A percentile compares a stretch with the other conserved stretches of the same genome.
phyloP scores from a whole-genome alignment of 2,113 vertebrate species.

The Cepphus grylle region DNA sequence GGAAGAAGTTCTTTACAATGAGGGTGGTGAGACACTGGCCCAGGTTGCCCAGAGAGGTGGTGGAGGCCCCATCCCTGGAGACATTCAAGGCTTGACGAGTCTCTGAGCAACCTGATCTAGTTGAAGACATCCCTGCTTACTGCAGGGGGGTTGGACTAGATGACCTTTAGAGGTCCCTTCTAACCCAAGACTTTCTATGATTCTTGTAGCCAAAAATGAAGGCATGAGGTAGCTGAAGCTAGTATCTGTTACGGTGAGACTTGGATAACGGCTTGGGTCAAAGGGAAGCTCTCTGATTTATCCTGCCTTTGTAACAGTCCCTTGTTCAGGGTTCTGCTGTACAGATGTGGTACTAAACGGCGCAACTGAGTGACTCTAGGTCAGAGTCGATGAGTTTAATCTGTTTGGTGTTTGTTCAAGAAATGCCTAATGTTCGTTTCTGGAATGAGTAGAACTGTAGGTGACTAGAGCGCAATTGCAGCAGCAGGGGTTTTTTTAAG shows the following conservation, averaged over 20 bases:
- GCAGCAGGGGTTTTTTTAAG: neutral
- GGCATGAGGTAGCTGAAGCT: neutral
- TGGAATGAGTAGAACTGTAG: neutral
- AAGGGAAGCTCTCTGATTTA: neutral
- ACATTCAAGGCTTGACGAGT: too few relatives aligned
- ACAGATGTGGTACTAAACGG: neutral
- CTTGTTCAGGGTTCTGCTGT: neutral
- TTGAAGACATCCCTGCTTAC: too few relatives aligned
- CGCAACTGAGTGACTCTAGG: neutral
- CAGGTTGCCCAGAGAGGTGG: too few relatives aligned
- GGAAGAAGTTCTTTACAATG: too few relatives aligned
- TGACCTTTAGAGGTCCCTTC: too few relatives aligned
- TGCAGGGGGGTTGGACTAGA: too few relatives aligned
- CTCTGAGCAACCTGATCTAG: too few relatives aligned
- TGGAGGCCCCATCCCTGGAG: too few relatives aligned
- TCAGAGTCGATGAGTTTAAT: neutral
- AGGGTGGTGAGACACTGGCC: too few relatives aligned
- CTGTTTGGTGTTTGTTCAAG: neutral
- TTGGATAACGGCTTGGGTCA: neutral
- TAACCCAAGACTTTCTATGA: too few relatives aligned
- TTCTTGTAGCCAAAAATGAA: neutral
- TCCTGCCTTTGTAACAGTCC: neutral
- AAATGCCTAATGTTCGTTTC: neutral
- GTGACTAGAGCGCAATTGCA: neutral
- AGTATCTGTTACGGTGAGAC: neutral